Evolutionary conservation across 2,888 invertebrate genomes (phyloP).

Genomic region (Thalpophila matura): DNA sequence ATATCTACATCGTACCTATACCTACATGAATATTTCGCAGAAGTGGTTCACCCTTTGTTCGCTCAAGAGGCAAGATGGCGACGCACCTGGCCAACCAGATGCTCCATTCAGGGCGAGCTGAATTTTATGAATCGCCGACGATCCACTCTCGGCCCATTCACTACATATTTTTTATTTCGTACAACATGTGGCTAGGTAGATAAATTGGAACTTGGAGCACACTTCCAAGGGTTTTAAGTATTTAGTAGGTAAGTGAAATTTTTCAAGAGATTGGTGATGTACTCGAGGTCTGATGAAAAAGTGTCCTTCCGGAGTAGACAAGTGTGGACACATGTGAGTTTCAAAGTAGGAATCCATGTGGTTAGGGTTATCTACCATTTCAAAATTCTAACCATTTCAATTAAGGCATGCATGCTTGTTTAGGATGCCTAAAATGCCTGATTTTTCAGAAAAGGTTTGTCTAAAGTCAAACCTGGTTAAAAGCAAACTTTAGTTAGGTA

Average conservation of each 20-base stretch:
- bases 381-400: too few relatives aligned
- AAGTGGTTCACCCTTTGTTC: constrained; percentile 76
- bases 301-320: constrained; percentile 8
- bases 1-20: too few relatives aligned
- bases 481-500: too few relatives aligned
- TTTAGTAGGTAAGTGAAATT: constrained; percentile 15
- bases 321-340: constrained; percentile 1
- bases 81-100: constrained; percentile 85
- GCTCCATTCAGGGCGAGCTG: constrained; percentile 82
- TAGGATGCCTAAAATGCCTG: too few relatives aligned
- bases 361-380: background rate
- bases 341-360: background rate
- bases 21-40: constrained; percentile 64
- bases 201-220: constrained; percentile 37
- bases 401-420: too few relatives aligned
- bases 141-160: constrained; percentile 79
- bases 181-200: constrained; percentile 65
- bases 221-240: constrained; percentile 35
- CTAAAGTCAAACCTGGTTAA: too few relatives aligned
- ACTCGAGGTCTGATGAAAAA: constrained; percentile 19
- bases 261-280: constrained; percentile 17
- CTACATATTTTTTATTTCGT: constrained; percentile 72
- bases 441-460: too few relatives aligned
- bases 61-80: constrained; percentile 70
- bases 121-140: constrained; percentile 87